phyloP scores from a whole-genome alignment of 2,888 invertebrate genomes.

The Allygus modestus region DNA sequence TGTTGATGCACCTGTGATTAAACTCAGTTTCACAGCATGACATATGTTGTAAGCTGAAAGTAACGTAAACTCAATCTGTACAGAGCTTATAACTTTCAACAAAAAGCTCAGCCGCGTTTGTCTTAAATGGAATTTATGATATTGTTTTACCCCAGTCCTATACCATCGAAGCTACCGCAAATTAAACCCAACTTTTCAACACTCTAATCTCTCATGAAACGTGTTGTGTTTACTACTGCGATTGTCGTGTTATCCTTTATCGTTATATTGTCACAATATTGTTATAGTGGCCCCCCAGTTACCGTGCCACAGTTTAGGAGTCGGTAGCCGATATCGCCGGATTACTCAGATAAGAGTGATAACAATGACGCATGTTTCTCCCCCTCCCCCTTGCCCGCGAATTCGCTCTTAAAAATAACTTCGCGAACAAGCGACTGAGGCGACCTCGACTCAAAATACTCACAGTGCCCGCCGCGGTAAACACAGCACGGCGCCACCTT shows the following conservation, averaged over 20 bases:
- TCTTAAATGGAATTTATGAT: too few relatives aligned
- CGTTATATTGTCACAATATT: not conserved
- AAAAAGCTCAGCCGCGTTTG: too few relatives aligned
- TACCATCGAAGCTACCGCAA: too few relatives aligned
- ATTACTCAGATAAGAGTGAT: conserved; percentile 30
- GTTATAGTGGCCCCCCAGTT: not conserved
- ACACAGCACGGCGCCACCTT: not conserved
- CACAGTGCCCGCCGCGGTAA: not conserved
- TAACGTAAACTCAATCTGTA: too few relatives aligned
- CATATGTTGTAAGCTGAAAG: too few relatives aligned
- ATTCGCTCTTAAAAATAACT: conserved; percentile 23
- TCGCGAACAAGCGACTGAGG: conserved; percentile 11
- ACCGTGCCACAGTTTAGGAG: not conserved
- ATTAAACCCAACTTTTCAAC: too few relatives aligned
- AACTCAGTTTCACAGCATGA: too few relatives aligned
- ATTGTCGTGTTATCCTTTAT: not conserved
- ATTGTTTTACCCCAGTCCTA: too few relatives aligned
- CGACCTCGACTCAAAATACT: conserved; percentile 31
- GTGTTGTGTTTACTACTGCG: too few relatives aligned
- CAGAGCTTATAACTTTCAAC: too few relatives aligned
- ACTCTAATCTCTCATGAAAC: too few relatives aligned
- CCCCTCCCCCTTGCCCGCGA: not conserved
- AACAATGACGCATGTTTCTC: conserved; percentile 34
- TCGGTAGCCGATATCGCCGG: conserved; percentile 22
- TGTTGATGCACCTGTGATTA: too few relatives aligned